phyloP scores from a whole-genome alignment of 2,797 vertebrate genomes.

The Acrossocheilus wenchowensis region DNA sequence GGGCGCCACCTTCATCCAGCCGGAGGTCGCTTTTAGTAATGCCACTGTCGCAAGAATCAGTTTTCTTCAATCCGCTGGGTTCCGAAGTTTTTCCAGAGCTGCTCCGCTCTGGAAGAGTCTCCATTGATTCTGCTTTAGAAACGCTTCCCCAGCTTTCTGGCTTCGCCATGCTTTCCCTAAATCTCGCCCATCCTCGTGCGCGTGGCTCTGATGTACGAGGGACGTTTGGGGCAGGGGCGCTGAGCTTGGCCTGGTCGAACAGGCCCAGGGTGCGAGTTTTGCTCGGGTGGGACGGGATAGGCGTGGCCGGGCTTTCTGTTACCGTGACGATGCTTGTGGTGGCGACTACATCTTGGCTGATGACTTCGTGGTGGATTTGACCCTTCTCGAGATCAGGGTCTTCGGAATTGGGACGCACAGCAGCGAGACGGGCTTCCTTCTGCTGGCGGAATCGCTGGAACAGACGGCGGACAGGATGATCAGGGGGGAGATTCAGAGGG shows the following conservation, averaged over 20 bases:
- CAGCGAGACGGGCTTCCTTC: conserved; percentile 88
- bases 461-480: conserved; percentile 93
- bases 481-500: conserved; percentile 89
- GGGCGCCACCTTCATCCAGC: conserved; percentile 87
- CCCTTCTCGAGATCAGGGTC: conserved; percentile 90
- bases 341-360: conserved; percentile 77
- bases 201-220: conserved; percentile 42
- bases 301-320: conserved; percentile 93
- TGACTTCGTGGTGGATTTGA: conserved; percentile 74
- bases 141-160: conserved; percentile 91
- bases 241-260: conserved; percentile 84
- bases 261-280: conserved; percentile 66
- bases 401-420: conserved; percentile 75
- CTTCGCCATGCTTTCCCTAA: conserved; percentile 88
- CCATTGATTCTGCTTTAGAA: conserved; percentile 74
- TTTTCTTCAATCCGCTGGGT: conserved; percentile 91
- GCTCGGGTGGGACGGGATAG: conserved; percentile 75
- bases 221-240: conserved; percentile 48
- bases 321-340: conserved; percentile 90
- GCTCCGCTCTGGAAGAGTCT: conserved; percentile 88
- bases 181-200: conserved; percentile 92
- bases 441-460: conserved; percentile 98
- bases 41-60: conserved; percentile 96
- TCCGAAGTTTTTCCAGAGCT: conserved; percentile 77
- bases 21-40: conserved; percentile 98